Evolutionary conservation across 1,140 invertebrate species (phyloP).

Genomic region (Adoxophyes honmai): DNA sequence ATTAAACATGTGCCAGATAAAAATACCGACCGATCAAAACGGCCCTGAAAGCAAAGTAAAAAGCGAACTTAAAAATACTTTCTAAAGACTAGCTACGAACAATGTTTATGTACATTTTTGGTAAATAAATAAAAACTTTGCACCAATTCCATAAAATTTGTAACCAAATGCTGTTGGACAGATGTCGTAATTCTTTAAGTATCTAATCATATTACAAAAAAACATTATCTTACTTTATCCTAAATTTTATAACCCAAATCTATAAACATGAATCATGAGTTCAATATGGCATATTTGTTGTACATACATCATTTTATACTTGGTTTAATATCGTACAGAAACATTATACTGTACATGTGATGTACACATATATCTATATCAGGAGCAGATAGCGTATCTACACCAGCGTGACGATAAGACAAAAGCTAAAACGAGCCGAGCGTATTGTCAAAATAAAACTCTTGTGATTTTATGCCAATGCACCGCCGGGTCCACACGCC

Average conservation of each 20-base stretch:
- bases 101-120: conserved; percentile 44
- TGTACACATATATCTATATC: conserved; percentile 44
- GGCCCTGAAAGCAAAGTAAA: background rate
- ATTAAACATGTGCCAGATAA: background rate
- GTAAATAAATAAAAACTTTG: conserved; percentile 26
- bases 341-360: conserved; percentile 23
- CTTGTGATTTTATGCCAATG: conserved; percentile 30
- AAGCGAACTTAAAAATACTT: background rate
- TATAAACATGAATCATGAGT: conserved; percentile 4
- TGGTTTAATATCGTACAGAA: conserved; percentile 2
- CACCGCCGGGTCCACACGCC: background rate
- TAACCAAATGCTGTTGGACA: conserved; percentile 20
- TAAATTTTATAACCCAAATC: conserved; percentile 14
- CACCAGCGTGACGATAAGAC: conserved; percentile 44
- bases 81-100: conserved; percentile 37
- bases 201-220: conserved; percentile 15
- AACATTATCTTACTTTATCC: background rate
- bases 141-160: conserved; percentile 15
- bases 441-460: conserved; percentile 43
- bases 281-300: conserved; percentile 23
- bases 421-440: conserved; percentile 32
- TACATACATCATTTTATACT: conserved; percentile 15
- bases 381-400: conserved; percentile 57
- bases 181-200: conserved; percentile 15
- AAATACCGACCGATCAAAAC: background rate